Base-by-base conservation (phyloP, 2,888 invertebrate species). In the Philereme transversata region DNA sequence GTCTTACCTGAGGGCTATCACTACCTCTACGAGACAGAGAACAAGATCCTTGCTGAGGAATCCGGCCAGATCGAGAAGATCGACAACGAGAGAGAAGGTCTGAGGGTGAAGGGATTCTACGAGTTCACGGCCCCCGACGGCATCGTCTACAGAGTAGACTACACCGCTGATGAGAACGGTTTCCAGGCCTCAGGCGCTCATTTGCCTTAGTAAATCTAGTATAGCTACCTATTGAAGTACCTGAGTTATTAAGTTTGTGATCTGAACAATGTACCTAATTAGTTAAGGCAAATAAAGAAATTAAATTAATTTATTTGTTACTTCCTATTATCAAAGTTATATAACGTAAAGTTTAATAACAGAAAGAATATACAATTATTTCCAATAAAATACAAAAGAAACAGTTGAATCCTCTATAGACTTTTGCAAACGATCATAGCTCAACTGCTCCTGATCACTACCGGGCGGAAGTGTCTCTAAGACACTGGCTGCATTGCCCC, bases 1-100 rank as follows among this genome's bases (percentile, higher is more conserved):
- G 68, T 86, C 7, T 38, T 55, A 0, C 78, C 84, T 22, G 90
- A 91, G 3, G 90, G 91, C 34, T 92, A 92, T 78, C 91, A 89
- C 73, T 92, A 88, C 73, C 78, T 90, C 10, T 92, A 90, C 63
- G 90, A 92, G 72, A 92, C 92, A n/a, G 88, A 90, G 65, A 92
- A 92, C 80, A 91, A 86, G 62, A 92, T 92, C 65, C 84, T 88
- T 10, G 89, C 89, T 5, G 92, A 91, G 65, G 92, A 92, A 74
- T 77, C 84, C 33, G 92, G 92, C 40, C 81, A 81, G 44, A 50
- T 92, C 1, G 90, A 90, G 65, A 75, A 81, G 60, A 71, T 87
- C n/a, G 81, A 82, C 69, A 82, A 64, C 47, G 86, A 88, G 50
- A 72, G 64, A 8, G 80, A 81, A 0, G 86, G 77, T 34, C 71